Base-by-base conservation (phyloP, 2,797 vertebrate genomes). In the Staurois parvus region DNA sequence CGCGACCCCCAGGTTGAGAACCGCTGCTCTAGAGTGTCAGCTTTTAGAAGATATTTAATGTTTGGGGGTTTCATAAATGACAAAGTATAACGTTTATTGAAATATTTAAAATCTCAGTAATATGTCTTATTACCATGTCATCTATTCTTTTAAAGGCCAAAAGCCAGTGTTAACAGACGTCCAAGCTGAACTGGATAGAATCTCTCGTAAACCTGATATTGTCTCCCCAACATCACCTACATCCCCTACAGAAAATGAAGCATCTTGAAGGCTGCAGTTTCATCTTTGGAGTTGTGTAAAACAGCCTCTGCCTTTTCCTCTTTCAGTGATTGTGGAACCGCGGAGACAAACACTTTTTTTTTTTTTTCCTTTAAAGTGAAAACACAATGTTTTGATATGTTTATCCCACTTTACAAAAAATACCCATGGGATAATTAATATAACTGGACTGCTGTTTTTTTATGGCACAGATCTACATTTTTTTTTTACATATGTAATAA, bases 181-280 rank as follows among this genome's bases (percentile, higher is more conserved):
- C 91, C 98, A 99, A 86, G 98, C 98, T 15, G 98, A 99, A 92
- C 90, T 99, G 90, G 98, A 99, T 93, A 97, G 98, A 93, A 99
- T 99, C 90, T 96, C 98, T 92, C 97, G 95, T 90, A 97, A 96
- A 90, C 96, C 97, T 78, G 97, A 99, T 89, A 93, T 95, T 69
- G 96, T 95, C 78, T 96, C 96, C 91, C 89, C 96, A 90, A 94
- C 96, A 69, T 91, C 96, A 91, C 95, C 94, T 66, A 88, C 93
- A 48, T 94, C 95, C 89, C 93, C 94, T 85, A 90, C 94, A 88
- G 95, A 95, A 92, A 94, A 93, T 87, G 95, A 97, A 93, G 95
- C 97, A 93, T 98, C 97, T 93, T 99, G 96, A 99, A 96, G 95
- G 95, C 90, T 92, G 91, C 93, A 94, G 92, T 94, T 91, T 95